Percentiles rank a stretch among this genome's conserved stretches.
Conservation (phyloP, 2,113 vertebrate species). For the Pyxicephalus adspersus region DNA sequence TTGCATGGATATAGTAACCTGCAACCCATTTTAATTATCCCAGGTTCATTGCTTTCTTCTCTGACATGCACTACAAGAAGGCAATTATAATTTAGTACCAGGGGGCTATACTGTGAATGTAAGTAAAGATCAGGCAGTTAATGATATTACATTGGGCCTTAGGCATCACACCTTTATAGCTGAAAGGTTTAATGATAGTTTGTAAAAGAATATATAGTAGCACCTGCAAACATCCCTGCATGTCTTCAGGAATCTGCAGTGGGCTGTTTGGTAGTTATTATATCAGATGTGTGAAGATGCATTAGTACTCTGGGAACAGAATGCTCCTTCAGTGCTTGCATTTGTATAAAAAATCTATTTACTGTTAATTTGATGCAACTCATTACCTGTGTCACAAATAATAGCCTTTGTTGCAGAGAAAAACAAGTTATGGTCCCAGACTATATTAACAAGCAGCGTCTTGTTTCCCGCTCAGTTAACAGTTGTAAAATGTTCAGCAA, state of each 20-base stretch:
- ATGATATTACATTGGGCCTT: constrained; percentile 25
- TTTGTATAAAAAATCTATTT: constrained; percentile 47
- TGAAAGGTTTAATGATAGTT: constrained; percentile 31
- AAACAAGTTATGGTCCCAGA: constrained; percentile 19
- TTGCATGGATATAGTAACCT: neutral
- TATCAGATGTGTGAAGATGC: constrained; percentile 39
- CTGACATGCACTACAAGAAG: constrained; percentile 2
- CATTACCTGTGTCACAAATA: constrained; percentile 49
- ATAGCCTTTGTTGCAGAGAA: constrained; percentile 10
- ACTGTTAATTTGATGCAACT: constrained; percentile 51
- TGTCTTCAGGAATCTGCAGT: constrained; percentile 15
- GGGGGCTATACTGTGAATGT: constrained; percentile 26
- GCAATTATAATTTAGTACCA: constrained; percentile 19
- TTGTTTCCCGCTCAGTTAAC: constrained; percentile 3
- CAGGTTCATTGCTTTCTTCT: neutral
- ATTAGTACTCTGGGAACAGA: constrained; percentile 23
- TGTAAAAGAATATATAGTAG: constrained; percentile 29
- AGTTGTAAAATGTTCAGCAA: constrained; percentile 7
- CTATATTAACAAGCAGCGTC: constrained; percentile 24
- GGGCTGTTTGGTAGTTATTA: constrained; percentile 40
- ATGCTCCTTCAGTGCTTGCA: constrained; percentile 8
- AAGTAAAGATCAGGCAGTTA: constrained; percentile 49
- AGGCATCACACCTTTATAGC: constrained; percentile 43
- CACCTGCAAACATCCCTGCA: constrained; percentile 41
- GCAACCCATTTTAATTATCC: constrained; percentile 5